Base-by-base conservation (phyloP, 1,140 invertebrate genomes). In the Bombus cullumanus region DNA sequence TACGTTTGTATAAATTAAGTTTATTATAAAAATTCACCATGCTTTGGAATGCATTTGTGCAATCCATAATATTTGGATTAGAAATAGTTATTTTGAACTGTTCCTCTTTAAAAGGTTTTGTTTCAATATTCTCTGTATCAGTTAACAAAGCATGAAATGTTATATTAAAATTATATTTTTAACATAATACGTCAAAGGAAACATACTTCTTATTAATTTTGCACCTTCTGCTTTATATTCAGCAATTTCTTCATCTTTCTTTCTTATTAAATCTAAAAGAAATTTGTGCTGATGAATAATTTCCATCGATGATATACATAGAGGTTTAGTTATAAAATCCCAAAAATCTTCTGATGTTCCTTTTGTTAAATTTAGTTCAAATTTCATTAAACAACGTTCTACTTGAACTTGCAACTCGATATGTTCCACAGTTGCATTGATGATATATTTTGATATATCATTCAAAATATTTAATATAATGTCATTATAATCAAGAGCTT, bases 161-260 rank as follows among this genome's bases (percentile, higher is more conserved):
- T 68, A 59, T 37, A 57, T 57, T 15, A 13, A 57, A 3, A 31
- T 41, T 72, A 53, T 78, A 9, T 43, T n/a, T 62, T n/a, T 62
- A 1, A 39, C 15, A 64, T 31, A 71, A 37, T 5, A 53, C n/a
- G 39, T 18, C 4, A 80, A 47, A 31, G 53, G 64, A 47, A 37
- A 68, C 80, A 28, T 88, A 94, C 94, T 92, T 89, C 92, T 88
- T 43, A 93, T 91, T 66, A 95, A 86, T 83, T 92, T 68, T 31
- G 92, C 92, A 37, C 94, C 94, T 87, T 91, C 88, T 10, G 92
- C 89, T 92, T 93, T 95, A 64, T 95, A 95, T 57, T 94, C 94
- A 10, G 80, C 76, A 78, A 95, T 94, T 87, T 95, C 94, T 34
- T 86, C 74, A 83, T 95, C 94, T 41, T 95, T 95, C 12, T 75